phyloP scores from a whole-genome alignment of 2,888 invertebrate genomes.

The Ennomos fuscantarius region DNA sequence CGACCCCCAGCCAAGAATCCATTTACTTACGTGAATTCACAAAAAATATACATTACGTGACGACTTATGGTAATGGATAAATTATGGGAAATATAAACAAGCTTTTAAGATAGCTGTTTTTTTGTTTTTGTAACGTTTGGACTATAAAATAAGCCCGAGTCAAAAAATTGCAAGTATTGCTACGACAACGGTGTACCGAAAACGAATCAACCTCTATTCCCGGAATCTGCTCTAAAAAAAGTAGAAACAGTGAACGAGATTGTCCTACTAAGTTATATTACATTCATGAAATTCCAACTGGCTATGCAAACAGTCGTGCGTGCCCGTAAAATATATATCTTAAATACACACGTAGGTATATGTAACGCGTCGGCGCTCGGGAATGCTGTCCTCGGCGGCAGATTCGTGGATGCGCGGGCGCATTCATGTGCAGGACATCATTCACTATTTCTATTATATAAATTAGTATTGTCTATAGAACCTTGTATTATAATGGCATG shows the following conservation, averaged over 20 bases:
- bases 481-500: no score
- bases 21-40: conserved; percentile 27
- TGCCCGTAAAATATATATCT: conserved; percentile 72
- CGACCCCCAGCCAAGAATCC: conserved; percentile 36
- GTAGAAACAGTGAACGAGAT: conserved; percentile 25
- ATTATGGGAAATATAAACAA: conserved; percentile 26
- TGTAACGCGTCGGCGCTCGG: conserved; percentile 57
- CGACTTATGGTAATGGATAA: conserved; percentile 32
- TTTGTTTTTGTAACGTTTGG: no score
- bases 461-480: no score
- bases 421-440: conserved; percentile 39
- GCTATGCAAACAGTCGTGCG: conserved; percentile 71
- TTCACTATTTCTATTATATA: conserved; percentile 11
- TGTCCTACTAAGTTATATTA: conserved; percentile 33
- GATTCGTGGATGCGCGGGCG: conserved; percentile 55
- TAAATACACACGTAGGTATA: conserved; percentile 56
- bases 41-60: conserved; percentile 27
- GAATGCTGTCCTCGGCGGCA: conserved; percentile 64
- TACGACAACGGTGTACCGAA: background rate
- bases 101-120: no score
- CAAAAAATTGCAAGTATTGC: conserved; percentile 2
- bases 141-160: no score
- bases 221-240: conserved; percentile 14
- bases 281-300: conserved; percentile 64
- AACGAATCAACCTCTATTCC: no score